A percentile compares a stretch with the other conserved stretches of the same genome.
Conservation (phyloP, 2,888 invertebrate genomes). For the Glyphotaelius pellucidus region DNA sequence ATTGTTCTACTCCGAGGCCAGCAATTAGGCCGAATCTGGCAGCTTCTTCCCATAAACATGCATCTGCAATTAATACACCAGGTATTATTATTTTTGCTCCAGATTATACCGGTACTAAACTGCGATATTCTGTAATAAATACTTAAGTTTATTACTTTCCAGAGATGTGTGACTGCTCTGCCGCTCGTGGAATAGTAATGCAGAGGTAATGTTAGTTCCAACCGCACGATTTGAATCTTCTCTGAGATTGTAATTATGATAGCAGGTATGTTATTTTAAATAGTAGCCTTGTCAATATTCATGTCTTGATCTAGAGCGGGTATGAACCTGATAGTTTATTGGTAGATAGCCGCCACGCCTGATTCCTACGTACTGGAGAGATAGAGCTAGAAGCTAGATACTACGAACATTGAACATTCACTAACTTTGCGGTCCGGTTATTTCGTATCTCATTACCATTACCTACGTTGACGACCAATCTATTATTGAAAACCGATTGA, state of each 20-base stretch:
- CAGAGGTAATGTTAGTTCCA: not conserved
- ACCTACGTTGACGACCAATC: not conserved
- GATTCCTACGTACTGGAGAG: not conserved
- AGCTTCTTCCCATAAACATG: not conserved
- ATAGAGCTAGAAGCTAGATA: slow-evolving; percentile 4
- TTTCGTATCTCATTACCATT: not conserved
- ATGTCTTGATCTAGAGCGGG: slow-evolving; percentile 36
- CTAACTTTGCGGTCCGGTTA: slow-evolving; percentile 32
- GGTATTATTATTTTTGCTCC: not conserved
- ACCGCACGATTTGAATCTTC: slow-evolving; percentile 10
- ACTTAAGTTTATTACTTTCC: not conserved
- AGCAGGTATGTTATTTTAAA: not conserved
- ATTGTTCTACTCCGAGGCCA: not conserved
- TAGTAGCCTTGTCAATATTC: slow-evolving; percentile 30
- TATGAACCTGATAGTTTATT: slow-evolving; percentile 12
- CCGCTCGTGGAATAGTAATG: not conserved
- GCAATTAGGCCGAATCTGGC: not conserved
- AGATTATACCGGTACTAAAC: not conserved
- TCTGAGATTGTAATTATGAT: slow-evolving; percentile 9
- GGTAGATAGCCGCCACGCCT: not conserved
- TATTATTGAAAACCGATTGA: not conserved
- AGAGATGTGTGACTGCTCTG: not conserved
- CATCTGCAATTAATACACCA: not conserved
- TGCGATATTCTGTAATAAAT: not conserved
- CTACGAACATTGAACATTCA: slow-evolving; percentile 14